These are phyloP conservation scores for Chrosomus eos DNA, from an alignment of 2,797 vertebrate species.

Conservation along the genomic window DNA sequence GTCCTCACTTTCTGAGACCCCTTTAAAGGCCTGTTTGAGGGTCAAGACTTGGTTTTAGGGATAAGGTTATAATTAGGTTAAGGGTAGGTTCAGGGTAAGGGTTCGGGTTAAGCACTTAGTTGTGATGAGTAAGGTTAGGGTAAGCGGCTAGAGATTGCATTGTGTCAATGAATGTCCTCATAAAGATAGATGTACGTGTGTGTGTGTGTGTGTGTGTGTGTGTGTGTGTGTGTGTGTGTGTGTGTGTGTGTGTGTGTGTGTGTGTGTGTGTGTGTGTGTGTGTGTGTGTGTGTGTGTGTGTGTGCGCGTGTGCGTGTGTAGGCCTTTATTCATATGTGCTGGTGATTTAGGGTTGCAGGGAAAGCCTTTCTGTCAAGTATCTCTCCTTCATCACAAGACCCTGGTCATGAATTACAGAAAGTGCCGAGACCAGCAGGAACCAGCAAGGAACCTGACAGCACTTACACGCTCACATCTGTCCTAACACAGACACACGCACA, in stretches of 20 bases:
- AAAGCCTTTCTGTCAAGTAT: constrained; percentile 36
- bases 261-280: background rate
- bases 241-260: background rate
- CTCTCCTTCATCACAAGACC: constrained; percentile 22
- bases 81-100: no score
- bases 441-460: constrained; percentile 26
- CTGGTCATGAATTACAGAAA: constrained; percentile 46
- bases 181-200: no score
- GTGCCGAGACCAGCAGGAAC: constrained; percentile 43
- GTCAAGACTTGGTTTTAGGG: no score
- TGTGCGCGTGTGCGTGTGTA: background rate
- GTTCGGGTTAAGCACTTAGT: no score
- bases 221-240: background rate
- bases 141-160: no score
- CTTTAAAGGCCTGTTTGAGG: no score
- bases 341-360: constrained; percentile 37
- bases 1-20: no score
- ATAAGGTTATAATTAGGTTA: no score
- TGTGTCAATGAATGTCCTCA: no score
- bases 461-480: background rate
- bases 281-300: background rate
- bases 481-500: no score
- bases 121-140: no score
- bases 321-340: constrained; percentile 29
- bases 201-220: background rate